Percentiles rank a stretch among this genome's conserved stretches.
Evolutionary conservation across 64 coral and sea anemone species (phyloP).

Genomic region (Montipora capricornis): DNA sequence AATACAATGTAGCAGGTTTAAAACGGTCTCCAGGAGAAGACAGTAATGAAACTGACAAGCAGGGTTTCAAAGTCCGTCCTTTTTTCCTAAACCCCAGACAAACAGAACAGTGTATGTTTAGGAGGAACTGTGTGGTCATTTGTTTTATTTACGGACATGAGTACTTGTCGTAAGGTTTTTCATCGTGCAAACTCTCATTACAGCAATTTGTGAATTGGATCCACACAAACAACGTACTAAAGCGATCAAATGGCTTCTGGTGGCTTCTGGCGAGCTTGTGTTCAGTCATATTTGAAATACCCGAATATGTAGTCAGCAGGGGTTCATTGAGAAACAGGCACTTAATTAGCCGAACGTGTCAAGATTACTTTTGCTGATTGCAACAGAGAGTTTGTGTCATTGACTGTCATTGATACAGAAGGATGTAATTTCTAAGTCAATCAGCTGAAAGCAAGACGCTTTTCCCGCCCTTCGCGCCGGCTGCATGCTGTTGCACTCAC

Average conservation of each 20-base stretch:
- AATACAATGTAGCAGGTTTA: no score
- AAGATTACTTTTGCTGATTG: no score
- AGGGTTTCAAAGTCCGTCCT: neutral
- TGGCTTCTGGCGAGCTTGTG: neutral
- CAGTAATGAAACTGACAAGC: no score
- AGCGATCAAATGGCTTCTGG: neutral
- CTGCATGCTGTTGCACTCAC: no score
- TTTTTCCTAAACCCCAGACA: neutral
- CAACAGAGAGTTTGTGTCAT: no score
- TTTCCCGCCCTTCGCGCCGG: no score
- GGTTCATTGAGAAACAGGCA: neutral
- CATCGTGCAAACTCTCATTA: neutral
- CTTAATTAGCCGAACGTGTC: neutral
- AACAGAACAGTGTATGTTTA: neutral
- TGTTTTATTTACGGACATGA: neutral
- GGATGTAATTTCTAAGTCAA: no score
- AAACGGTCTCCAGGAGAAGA: no score
- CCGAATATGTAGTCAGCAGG: neutral
- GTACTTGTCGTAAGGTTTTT: neutral
- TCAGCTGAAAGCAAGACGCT: no score
- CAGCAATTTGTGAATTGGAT: neutral
- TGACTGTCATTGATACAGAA: no score
- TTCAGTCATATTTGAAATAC: no score
- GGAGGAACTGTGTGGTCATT: neutral
- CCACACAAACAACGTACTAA: no score